Percentiles rank a stretch among this genome's conserved stretches.
These are phyloP conservation scores for Athalia circularis DNA, from an alignment of 2,888 invertebrate species.

Conservation along the genomic window DNA sequence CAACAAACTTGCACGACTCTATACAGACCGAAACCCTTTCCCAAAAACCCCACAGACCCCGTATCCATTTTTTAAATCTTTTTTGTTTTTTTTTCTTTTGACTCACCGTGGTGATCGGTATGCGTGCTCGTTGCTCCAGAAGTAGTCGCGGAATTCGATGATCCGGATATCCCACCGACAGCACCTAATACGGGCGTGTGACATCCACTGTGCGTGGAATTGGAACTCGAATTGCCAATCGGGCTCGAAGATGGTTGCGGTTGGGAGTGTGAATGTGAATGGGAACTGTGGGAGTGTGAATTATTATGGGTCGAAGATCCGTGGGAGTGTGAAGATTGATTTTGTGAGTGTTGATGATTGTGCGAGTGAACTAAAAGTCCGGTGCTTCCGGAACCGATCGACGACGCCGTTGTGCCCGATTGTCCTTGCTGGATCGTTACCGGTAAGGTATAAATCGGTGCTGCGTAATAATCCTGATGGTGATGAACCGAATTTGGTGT, in stretches of 20 bases:
- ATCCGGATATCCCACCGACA: slow-evolving; percentile 6
- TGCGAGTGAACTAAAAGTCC: slow-evolving; percentile 17
- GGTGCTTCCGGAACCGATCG: not conserved
- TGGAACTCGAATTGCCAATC: slow-evolving; percentile 56
- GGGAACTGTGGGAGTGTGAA: not conserved
- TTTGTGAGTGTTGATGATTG: not conserved
- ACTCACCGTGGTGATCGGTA: slow-evolving; percentile 65
- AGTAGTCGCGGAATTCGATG: slow-evolving; percentile 14
- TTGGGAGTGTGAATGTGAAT: slow-evolving; percentile 46
- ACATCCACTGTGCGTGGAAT: slow-evolving; percentile 64
- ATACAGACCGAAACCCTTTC: not conserved
- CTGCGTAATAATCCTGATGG: slow-evolving; percentile 38
- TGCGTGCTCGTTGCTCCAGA: slow-evolving; percentile 17
- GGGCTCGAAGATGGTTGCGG: slow-evolving; percentile 63
- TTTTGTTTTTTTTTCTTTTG: not conserved
- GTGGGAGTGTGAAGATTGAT: not conserved
- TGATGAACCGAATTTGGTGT: slow-evolving; percentile 25
- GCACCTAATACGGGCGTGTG: slow-evolving; percentile 60
- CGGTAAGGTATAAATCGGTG: slow-evolving; percentile 20
- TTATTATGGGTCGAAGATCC: not conserved
- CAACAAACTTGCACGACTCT: not conserved
- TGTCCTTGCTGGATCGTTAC: slow-evolving; percentile 23
- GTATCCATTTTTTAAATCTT: not conserved
- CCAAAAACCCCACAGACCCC: not conserved
- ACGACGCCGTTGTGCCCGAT: not conserved